These are phyloP conservation scores for Epistrophe grossulariae DNA, from an alignment of 2,888 invertebrate genomes.

Conservation along the genomic window DNA sequence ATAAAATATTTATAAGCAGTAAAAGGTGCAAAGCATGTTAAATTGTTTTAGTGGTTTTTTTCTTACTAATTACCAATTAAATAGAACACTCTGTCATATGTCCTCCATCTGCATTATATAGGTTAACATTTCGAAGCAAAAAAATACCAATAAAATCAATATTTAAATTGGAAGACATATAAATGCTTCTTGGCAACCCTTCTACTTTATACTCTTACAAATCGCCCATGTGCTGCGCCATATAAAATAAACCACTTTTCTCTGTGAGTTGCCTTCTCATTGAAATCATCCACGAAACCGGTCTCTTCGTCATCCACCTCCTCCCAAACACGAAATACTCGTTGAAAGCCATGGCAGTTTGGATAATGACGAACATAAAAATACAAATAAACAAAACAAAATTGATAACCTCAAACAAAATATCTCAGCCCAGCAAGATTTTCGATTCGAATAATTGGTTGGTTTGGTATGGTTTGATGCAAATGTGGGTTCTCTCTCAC, in stretches of 20 bases:
- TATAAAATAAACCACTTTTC: slow-evolving; percentile 39
- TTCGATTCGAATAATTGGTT: background rate
- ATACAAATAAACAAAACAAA: slow-evolving; percentile 47
- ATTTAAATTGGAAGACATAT: background rate
- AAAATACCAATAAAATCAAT: background rate
- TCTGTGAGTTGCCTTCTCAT: slow-evolving; percentile 11
- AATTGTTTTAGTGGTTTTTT: too few relatives aligned
- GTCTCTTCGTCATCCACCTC: slow-evolving; percentile 45
- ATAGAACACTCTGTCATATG: too few relatives aligned
- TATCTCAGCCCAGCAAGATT: slow-evolving; percentile 16
- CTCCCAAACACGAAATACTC: slow-evolving; percentile 60
- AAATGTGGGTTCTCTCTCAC: slow-evolving; percentile 36
- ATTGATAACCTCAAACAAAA: slow-evolving; percentile 15
- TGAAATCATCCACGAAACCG: slow-evolving; percentile 38
- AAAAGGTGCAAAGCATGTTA: too few relatives aligned
- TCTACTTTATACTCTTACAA: slow-evolving; percentile 20
- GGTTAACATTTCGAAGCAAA: too few relatives aligned
- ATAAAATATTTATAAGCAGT: too few relatives aligned
- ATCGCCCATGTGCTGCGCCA: slow-evolving; percentile 57
- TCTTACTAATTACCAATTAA: too few relatives aligned
- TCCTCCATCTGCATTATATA: too few relatives aligned
- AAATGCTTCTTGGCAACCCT: slow-evolving; percentile 36
- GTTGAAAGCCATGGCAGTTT: slow-evolving; percentile 43
- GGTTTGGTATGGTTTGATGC: background rate
- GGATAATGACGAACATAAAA: slow-evolving; percentile 32